A percentile compares a stretch with the other conserved stretches of the same genome.
phyloP scores from a whole-genome alignment of 1,140 invertebrate species.

The Musca vetustissima region DNA sequence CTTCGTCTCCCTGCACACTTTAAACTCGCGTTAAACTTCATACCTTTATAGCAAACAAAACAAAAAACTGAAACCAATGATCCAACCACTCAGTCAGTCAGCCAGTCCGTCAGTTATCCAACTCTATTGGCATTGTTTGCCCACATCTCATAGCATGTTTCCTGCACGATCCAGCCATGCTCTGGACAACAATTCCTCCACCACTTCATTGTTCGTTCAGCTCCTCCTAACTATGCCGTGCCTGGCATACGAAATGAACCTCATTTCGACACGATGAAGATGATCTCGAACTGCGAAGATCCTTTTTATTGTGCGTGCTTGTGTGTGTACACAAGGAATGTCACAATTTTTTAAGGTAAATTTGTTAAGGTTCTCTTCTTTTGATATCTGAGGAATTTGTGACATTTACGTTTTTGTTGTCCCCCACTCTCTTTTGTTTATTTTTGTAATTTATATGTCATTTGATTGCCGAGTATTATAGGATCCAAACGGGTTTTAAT shows the following conservation, averaged over 20 bases:
- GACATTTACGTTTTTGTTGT: too few relatives aligned
- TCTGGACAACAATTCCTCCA: too few relatives aligned
- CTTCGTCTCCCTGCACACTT: not conserved
- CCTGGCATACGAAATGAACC: not conserved
- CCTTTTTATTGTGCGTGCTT: not conserved
- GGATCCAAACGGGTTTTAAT: too few relatives aligned
- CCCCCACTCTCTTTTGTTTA: not conserved
- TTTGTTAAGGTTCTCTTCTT: constrained; percentile 2
- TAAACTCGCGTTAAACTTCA: constrained; percentile 19
- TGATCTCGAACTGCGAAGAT: not conserved
- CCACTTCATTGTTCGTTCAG: not conserved
- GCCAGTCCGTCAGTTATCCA: too few relatives aligned
- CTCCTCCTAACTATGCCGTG: not conserved
- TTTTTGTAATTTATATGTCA: not conserved
- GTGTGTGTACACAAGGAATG: not conserved
- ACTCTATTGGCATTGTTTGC: too few relatives aligned
- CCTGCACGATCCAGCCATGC: not conserved
- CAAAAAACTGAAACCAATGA: not conserved
- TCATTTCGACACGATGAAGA: not conserved
- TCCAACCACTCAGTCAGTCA: not conserved
- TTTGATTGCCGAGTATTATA: not conserved
- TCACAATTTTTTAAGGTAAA: constrained; percentile 7
- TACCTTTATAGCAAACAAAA: not conserved
- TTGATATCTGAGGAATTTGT: not conserved
- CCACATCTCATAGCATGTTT: not conserved